Conservation (phyloP, 2,888 invertebrate species). For the Nephrotoma flavescens region DNA sequence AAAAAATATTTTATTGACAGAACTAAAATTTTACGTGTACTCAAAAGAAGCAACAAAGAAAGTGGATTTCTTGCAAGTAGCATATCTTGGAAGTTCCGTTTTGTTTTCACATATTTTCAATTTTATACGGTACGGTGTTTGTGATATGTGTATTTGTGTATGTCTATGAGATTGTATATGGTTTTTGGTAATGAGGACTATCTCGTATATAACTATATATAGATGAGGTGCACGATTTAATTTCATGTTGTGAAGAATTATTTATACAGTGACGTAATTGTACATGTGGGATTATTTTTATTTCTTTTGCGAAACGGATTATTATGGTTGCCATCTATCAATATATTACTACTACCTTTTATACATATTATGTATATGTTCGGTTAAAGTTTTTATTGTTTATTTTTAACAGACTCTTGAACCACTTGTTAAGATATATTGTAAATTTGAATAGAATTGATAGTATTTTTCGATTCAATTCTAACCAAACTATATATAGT, state of each 20-base stretch:
- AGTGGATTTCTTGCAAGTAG: neutral
- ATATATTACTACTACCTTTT: no score
- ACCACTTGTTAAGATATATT: no score
- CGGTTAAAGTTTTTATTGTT: no score
- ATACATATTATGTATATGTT: no score
- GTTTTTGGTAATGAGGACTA: neutral
- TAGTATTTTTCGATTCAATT: no score
- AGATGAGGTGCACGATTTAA: neutral
- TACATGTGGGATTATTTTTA: neutral
- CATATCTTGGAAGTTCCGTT: neutral
- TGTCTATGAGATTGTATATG: neutral
- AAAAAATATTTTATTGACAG: neutral
- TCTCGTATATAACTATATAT: neutral
- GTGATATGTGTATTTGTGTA: neutral
- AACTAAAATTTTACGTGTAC: neutral
- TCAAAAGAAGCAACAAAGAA: neutral
- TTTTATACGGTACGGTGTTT: neutral
- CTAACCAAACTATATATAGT: no score
- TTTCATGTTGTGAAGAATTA: neutral
- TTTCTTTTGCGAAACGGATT: neutral
- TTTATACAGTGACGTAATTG: neutral
- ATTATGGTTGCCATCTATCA: neutral
- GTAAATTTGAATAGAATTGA: no score
- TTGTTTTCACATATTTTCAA: neutral
- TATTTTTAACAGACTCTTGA: no score